Evolutionary conservation across 64 coral and sea anemone genomes (phyloP).

Genomic region (Montipora capricornis): DNA sequence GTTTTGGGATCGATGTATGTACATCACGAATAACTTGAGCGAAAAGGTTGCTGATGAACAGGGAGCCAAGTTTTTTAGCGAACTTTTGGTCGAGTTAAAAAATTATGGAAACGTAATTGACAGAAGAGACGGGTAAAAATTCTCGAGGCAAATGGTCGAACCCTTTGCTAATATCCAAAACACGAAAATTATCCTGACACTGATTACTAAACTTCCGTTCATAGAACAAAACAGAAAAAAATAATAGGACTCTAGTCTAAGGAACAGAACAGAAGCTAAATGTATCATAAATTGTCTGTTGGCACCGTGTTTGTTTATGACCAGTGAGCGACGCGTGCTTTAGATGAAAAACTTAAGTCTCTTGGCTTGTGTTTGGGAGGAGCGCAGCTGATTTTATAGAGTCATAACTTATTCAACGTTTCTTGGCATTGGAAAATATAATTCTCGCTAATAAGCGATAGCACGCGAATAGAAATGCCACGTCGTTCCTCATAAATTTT

Average conservation of each 20-base stretch:
- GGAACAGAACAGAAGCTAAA: neutral
- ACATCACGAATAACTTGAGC: slow-evolving; percentile 93
- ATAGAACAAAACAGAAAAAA: neutral
- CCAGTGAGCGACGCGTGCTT: slow-evolving; percentile 11
- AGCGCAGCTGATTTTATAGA: slow-evolving; percentile 49
- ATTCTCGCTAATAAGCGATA: slow-evolving; percentile 7
- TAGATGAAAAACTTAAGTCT: slow-evolving; percentile 1
- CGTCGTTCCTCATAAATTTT: neutral
- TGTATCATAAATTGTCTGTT: neutral
- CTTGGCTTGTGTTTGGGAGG: slow-evolving; percentile 11
- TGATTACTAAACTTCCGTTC: neutral
- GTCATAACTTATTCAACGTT: slow-evolving; percentile 41
- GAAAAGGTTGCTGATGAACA: slow-evolving; percentile 92
- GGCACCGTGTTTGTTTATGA: neutral
- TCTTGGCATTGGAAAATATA: slow-evolving; percentile 43
- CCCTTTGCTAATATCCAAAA: slow-evolving; percentile 1
- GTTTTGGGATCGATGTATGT: slow-evolving; percentile 97
- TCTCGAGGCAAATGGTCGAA: neutral
- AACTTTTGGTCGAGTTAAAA: slow-evolving; percentile 91
- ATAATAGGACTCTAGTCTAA: neutral
- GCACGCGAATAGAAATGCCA: neutral
- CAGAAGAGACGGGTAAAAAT: slow-evolving; percentile 82
- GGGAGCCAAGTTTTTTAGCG: slow-evolving; percentile 90
- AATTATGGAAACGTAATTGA: slow-evolving; percentile 74
- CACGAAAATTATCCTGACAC: neutral